A percentile compares a stretch with the other conserved stretches of the same genome.
Evolutionary conservation across 2,113 vertebrate genomes (phyloP).

Genomic region (Varanus salvator): DNA sequence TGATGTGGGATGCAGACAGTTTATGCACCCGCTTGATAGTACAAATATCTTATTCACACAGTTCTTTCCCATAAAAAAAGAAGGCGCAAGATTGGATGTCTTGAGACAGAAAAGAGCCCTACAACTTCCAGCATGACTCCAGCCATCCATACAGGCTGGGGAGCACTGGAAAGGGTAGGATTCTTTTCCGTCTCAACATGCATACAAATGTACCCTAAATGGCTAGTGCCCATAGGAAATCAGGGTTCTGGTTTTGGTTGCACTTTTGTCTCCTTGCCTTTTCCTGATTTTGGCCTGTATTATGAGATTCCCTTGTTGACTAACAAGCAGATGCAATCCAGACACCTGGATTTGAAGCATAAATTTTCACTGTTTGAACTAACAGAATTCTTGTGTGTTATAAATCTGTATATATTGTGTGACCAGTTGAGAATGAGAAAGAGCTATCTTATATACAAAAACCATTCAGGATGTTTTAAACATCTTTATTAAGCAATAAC

Average conservation of each 20-base stretch:
- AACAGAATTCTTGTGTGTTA: neutral
- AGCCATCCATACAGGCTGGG: too few relatives aligned
- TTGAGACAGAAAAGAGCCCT: neutral
- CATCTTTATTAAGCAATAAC: slow-evolving; percentile 14
- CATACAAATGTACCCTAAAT: too few relatives aligned
- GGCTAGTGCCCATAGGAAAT: too few relatives aligned
- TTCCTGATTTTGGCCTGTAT: too few relatives aligned
- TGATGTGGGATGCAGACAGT: neutral
- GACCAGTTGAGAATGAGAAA: neutral
- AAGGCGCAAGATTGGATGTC: neutral
- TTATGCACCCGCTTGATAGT: neutral
- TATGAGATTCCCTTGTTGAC: neutral
- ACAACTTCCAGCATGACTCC: too few relatives aligned
- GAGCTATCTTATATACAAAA: neutral
- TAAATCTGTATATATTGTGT: slow-evolving; percentile 6
- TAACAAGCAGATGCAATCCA: neutral
- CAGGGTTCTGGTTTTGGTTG: too few relatives aligned
- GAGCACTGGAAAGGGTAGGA: too few relatives aligned
- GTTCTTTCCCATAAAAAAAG: neutral
- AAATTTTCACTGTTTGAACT: neutral
- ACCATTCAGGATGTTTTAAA: neutral
- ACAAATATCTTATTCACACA: neutral
- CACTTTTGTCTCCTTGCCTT: too few relatives aligned
- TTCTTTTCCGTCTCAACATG: too few relatives aligned
- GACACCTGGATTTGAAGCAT: neutral